phyloP scores from a whole-genome alignment of 2,797 vertebrate species.

The Borostomias antarcticus region DNA sequence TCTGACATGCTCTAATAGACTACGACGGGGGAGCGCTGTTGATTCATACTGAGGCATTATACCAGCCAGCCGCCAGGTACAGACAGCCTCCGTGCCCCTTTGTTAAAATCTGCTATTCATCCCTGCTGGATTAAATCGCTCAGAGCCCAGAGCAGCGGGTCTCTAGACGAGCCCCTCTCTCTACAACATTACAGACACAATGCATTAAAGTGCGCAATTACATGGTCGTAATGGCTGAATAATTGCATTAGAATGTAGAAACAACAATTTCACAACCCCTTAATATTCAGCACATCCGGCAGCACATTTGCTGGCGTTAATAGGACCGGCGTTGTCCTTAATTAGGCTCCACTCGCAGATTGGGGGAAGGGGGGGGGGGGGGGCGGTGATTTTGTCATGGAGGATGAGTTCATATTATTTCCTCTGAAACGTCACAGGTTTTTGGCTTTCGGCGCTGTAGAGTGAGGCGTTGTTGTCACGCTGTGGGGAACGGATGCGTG shows the following conservation, averaged over 20 bases:
- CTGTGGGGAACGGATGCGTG: constrained; percentile 52
- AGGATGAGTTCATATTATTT: constrained; percentile 65
- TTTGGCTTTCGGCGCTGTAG: constrained; percentile 59
- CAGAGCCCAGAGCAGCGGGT: background rate
- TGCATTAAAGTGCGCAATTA: constrained; percentile 69
- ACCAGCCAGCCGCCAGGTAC: constrained; percentile 32
- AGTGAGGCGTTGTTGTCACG: constrained; percentile 70
- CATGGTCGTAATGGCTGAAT: constrained; percentile 70
- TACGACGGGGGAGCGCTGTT: constrained; percentile 34
- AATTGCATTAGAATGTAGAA: constrained; percentile 70
- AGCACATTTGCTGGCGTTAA: constrained; percentile 61
- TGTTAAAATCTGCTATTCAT: constrained; percentile 23
- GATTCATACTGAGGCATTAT: background rate
- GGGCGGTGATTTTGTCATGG: constrained; percentile 62
- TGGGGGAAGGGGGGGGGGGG: too few species aligned
- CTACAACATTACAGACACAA: constrained; percentile 45
- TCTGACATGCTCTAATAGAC: constrained; percentile 61
- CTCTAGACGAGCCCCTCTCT: constrained; percentile 17
- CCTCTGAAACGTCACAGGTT: constrained; percentile 68
- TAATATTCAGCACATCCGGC: constrained; percentile 59
- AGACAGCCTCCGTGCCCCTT: constrained; percentile 45
- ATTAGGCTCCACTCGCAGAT: constrained; percentile 66
- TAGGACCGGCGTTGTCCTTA: constrained; percentile 63
- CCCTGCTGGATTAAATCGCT: background rate
- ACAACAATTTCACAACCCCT: constrained; percentile 64